Evolutionary conservation across 2,888 invertebrate genomes (phyloP).

Genomic region (Neocrepidodera transversa): DNA sequence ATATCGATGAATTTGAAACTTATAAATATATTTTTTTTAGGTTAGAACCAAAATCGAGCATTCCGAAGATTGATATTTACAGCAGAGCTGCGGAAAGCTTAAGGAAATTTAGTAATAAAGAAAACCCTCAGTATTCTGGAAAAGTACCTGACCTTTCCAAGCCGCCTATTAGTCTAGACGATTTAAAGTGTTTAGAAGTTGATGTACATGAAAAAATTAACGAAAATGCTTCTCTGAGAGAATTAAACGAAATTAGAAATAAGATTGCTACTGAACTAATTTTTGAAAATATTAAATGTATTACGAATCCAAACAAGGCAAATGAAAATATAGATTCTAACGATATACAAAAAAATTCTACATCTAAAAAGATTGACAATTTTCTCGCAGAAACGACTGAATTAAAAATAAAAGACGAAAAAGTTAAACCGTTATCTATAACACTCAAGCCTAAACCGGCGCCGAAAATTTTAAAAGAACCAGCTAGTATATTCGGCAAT

Average conservation of each 20-base stretch:
- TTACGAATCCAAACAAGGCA: conserved; percentile 7
- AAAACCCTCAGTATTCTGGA: conserved; percentile 8
- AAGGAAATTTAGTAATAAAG: conserved; percentile 18
- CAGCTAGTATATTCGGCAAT: conserved; percentile 45
- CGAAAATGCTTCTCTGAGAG: conserved; percentile 62
- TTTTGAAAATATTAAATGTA: conserved; percentile 47
- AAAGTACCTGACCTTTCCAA: conserved; percentile 51
- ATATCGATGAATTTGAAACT: too few species aligned
- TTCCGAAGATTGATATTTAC: conserved; percentile 52
- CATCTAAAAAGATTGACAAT: not conserved
- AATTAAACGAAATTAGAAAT: conserved; percentile 61
- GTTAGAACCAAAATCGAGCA: conserved; percentile 32
- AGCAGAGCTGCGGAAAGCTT: conserved; percentile 50
- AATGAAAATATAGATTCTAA: not conserved
- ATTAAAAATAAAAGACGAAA: not conserved
- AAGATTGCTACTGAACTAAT: conserved; percentile 61
- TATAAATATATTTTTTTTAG: conserved; percentile 34
- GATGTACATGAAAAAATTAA: conserved; percentile 47
- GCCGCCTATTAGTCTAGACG: conserved; percentile 55
- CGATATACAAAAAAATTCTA: not conserved
- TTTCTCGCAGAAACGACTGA: not conserved
- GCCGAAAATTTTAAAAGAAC: conserved; percentile 44
- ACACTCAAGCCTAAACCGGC: conserved; percentile 26
- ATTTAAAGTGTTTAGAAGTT: conserved; percentile 51
- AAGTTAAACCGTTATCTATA: not conserved